These are phyloP conservation scores for Allygus modestus DNA, from an alignment of 2,888 invertebrate species.

Conservation along the genomic window DNA sequence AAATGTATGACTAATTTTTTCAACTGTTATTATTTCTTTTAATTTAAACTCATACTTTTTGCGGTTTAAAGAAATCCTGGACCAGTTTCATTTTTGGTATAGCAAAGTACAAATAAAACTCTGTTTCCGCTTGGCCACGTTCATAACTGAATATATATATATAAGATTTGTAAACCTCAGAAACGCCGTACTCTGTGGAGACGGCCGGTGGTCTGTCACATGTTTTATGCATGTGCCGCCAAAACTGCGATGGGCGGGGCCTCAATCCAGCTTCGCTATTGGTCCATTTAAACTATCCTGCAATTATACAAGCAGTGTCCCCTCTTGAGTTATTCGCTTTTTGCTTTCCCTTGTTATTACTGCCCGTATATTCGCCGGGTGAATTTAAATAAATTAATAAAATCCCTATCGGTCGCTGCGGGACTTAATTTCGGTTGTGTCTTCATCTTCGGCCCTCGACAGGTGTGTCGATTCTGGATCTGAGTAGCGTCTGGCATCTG, in stretches of 20 bases:
- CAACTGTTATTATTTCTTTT: no score
- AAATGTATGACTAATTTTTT: no score
- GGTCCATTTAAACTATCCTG: slow-evolving; percentile 47
- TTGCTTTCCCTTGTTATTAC: slow-evolving; percentile 48
- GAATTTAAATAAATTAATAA: slow-evolving; percentile 59
- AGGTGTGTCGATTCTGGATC: not conserved
- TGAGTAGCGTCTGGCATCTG: no score
- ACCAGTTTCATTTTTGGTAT: no score
- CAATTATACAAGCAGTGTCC: slow-evolving; percentile 48
- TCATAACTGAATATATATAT: no score
- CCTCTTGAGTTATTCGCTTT: slow-evolving; percentile 40
- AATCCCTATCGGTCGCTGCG: not conserved
- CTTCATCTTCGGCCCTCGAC: not conserved
- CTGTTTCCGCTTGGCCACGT: no score
- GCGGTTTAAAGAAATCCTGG: no score
- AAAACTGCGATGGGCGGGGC: slow-evolving; percentile 35
- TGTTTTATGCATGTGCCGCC: slow-evolving; percentile 55
- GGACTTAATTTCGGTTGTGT: slow-evolving; percentile 9
- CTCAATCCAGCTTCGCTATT: slow-evolving; percentile 25
- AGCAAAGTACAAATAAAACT: no score
- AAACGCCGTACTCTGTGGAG: not conserved
- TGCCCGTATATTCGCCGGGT: slow-evolving; percentile 32
- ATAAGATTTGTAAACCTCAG: no score
- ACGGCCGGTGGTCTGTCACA: slow-evolving; percentile 46
- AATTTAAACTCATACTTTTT: no score